Percentiles rank a stretch among this genome's conserved stretches.
Evolutionary conservation across 2,113 vertebrate species (phyloP).

Genomic region (Syrmaticus mikado): DNA sequence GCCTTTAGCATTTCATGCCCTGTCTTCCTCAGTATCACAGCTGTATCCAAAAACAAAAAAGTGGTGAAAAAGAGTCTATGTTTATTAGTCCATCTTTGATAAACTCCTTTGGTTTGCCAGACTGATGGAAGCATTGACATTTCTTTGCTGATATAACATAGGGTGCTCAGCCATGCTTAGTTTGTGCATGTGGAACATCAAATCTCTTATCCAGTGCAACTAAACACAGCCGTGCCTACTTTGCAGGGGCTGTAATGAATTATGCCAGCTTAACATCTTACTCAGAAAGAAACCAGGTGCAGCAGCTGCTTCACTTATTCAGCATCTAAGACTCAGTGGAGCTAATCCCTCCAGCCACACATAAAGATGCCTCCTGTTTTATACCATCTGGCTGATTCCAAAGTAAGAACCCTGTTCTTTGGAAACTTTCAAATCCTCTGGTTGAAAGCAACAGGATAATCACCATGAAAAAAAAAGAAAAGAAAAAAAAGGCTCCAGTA

Average conservation of each 20-base stretch:
- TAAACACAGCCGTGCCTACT: background rate
- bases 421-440: background rate
- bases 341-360: background rate
- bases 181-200: background rate
- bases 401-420: background rate
- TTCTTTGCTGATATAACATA: fast-evolving
- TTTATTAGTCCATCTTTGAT: background rate
- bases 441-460: background rate
- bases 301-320: background rate
- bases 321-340: background rate
- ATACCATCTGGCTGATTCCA: background rate
- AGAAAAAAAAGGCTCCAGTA: background rate
- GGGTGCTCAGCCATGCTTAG: too few species aligned
- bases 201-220: background rate
- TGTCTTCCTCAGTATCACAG: background rate
- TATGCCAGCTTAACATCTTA: background rate
- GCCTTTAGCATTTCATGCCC: background rate
- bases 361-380: background rate
- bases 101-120: background rate
- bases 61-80: background rate
- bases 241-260: background rate
- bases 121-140: background rate
- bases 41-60: background rate
- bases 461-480: background rate
- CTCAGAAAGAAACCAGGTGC: background rate